Evolutionary conservation across 2,888 invertebrate species (phyloP), one percentile per base, ranked within the genome.

Genomic region (Xestobium rufovillosum): DNA sequence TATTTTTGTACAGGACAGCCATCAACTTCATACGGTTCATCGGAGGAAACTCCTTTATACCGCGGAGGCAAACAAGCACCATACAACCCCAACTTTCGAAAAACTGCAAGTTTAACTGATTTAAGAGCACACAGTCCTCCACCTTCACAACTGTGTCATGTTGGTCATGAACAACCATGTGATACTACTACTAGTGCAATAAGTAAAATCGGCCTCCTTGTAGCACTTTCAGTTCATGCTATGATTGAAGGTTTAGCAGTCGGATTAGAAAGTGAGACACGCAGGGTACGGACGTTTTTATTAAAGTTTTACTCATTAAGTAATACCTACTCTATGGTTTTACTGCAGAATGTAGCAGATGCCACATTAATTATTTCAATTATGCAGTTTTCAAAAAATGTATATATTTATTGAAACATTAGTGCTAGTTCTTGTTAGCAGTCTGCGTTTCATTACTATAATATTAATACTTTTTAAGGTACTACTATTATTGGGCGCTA

Each of bases 211-310:
- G 83, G 84, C 0, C 63, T 85, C 31, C 66, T 87, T 12, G 67
- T 78, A 15, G 88, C 88, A 0, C 61, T 89, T 34, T 80, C 83
- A 0, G 71, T 86, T 41, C 89, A 89, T 52, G 79, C 87, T 11
- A 62, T 86, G 9, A 66, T 88, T 43, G 88, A 89, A 59, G 89
- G 89, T 2, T 59, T 88, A 34, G 86, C 87, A 0, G 82, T 89
- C 51, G 89, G 89, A 0, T 65, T 89, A 23, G 85, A 87, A 59
- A 70, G 71, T 36, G 69, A 71, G 9, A 56, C 76, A 9, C 62
- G 73, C 2, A 75, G 78, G 69, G 23, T 19, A 19, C n/a, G 23
- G n/a, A n/a, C n/a, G n/a, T n/a, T n/a, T n/a, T n/a, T n/a, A n/a
- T n/a, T n/a, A n/a, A n/a, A n/a, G n/a, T n/a, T n/a, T n/a, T n/a